A percentile compares a stretch with the other conserved stretches of the same genome.
These are phyloP conservation scores for Enteromius argenteus DNA, from an alignment of 2,797 vertebrate genomes.

Conservation along the genomic window DNA sequence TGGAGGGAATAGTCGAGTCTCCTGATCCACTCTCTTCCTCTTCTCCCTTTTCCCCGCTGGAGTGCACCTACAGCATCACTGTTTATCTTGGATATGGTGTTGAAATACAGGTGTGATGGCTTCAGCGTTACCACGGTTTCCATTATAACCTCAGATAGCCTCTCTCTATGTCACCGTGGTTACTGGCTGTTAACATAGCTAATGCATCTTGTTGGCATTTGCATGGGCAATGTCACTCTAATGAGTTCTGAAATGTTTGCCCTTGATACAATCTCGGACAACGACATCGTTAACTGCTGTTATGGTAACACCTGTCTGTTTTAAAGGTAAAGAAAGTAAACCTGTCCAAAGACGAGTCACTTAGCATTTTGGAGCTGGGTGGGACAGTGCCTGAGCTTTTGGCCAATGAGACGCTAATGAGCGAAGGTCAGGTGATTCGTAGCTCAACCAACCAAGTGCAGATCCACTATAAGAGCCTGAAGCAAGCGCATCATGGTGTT, in stretches of 20 bases:
- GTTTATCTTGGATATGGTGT: constrained; percentile 92
- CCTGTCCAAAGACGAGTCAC: constrained; percentile 88
- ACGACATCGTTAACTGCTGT: constrained; percentile 9
- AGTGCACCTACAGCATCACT: constrained; percentile 91
- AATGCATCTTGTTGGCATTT: constrained; percentile 23
- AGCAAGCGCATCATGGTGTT: constrained; percentile 80
- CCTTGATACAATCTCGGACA: constrained; percentile 33
- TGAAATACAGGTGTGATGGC: constrained; percentile 85
- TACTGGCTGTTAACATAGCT: neutral
- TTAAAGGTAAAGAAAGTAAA: constrained; percentile 87
- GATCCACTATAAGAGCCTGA: constrained; percentile 89
- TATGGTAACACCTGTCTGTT: constrained; percentile 27
- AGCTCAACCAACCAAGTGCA: constrained; percentile 90
- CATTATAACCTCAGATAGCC: neutral
- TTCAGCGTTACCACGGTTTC: neutral
- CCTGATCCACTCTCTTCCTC: constrained; percentile 81
- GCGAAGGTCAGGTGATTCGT: constrained; percentile 91
- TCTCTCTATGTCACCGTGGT: constrained; percentile 11
- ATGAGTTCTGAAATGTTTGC: constrained; percentile 22
- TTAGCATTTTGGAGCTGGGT: constrained; percentile 85
- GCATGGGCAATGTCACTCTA: constrained; percentile 14
- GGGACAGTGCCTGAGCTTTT: constrained; percentile 81
- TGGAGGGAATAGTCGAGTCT: constrained; percentile 89
- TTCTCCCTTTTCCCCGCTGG: constrained; percentile 80
- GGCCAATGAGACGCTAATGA: constrained; percentile 90